A percentile compares a stretch with the other conserved stretches of the same genome.
These are phyloP conservation scores for Spodoptera litura DNA, from an alignment of 1,140 invertebrate genomes.

Conservation along the genomic window DNA sequence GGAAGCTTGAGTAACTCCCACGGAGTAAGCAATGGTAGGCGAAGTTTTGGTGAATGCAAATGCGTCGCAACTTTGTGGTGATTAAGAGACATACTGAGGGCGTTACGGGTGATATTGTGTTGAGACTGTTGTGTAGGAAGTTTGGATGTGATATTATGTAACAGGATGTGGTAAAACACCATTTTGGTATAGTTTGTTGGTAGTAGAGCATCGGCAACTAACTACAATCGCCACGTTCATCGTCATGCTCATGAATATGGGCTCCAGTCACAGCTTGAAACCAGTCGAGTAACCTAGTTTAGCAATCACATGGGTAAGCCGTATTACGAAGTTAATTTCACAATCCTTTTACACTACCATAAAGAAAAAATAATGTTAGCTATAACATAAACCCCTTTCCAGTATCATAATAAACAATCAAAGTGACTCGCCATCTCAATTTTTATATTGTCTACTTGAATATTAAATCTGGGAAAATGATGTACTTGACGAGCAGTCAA, in stretches of 20 bases:
- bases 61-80: constrained; percentile 38
- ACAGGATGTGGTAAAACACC: no score
- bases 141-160: neutral
- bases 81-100: constrained; percentile 33
- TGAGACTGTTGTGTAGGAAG: neutral
- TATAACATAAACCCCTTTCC: neutral
- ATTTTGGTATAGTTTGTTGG: no score
- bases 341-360: no score
- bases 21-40: constrained; percentile 15
- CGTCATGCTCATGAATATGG: no score
- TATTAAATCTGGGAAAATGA: constrained; percentile 14
- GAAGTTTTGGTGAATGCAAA: constrained; percentile 29
- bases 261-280: no score
- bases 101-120: constrained; percentile 11
- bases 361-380: no score
- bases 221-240: no score
- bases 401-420: neutral
- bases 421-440: constrained; percentile 15
- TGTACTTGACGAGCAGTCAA: constrained; percentile 50
- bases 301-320: no score
- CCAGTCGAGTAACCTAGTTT: no score
- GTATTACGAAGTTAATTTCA: no score
- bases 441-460: constrained; percentile 38
- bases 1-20: constrained; percentile 33
- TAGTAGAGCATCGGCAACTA: no score